Conservation (phyloP, 2,888 invertebrate genomes). For the Petrolisthes cinctipes region DNA sequence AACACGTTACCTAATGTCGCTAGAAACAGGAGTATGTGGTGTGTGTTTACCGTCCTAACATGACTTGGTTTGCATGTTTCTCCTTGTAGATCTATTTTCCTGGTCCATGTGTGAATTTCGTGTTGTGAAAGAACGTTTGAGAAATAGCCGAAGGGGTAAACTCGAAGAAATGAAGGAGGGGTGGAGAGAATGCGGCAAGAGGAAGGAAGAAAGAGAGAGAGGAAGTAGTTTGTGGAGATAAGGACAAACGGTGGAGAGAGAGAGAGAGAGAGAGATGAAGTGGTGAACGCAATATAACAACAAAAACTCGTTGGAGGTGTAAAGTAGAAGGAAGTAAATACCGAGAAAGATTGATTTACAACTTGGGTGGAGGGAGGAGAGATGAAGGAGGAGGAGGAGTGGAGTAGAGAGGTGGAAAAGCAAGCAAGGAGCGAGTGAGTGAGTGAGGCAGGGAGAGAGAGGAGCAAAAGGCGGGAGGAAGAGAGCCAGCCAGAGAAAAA, state of each 20-base stretch:
- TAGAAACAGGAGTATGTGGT: no score
- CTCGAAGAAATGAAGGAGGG: neutral
- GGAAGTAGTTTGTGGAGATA: neutral
- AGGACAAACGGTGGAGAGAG: neutral
- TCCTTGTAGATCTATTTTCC: no score
- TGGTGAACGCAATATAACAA: neutral
- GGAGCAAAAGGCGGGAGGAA: neutral
- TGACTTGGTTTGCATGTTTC: no score
- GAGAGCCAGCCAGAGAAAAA: neutral
- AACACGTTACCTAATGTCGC: no score
- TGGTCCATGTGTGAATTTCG: no score
- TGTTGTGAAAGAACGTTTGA: no score
- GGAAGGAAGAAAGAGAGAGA: neutral
- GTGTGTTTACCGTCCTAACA: no score
- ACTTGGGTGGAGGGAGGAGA: neutral
- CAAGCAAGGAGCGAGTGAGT: neutral
- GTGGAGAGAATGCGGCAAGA: neutral
- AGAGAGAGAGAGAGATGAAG: neutral
- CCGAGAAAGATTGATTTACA: no score
- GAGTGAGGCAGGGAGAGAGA: neutral
- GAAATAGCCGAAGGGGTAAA: neutral
- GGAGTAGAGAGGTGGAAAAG: neutral
- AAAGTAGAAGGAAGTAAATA: no score
- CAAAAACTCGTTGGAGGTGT: no score
- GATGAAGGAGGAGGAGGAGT: neutral